Percentiles rank a stretch among this genome's conserved stretches.
Conservation (phyloP, 2,113 vertebrate genomes). For the Oreochromis spilurus region DNA sequence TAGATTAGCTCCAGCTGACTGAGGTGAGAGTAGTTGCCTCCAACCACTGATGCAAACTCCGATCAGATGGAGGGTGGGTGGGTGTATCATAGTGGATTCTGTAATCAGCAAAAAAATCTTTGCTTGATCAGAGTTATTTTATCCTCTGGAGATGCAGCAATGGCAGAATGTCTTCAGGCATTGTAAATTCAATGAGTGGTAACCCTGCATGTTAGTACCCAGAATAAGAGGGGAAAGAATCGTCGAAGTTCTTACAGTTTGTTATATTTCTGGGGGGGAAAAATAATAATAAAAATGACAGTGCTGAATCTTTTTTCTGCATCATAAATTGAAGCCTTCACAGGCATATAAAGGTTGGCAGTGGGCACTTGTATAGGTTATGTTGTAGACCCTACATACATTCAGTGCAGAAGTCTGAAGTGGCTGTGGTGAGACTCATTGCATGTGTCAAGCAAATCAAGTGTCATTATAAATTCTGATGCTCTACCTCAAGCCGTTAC, state of each 20-base stretch:
- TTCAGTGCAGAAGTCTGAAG: not conserved
- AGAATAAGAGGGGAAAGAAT: not conserved
- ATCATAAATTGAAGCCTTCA: not conserved
- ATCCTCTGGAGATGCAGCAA: not conserved
- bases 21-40: not conserved
- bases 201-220: not conserved
- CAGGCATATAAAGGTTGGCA: not conserved
- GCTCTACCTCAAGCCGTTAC: not conserved
- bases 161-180: not conserved
- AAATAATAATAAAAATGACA: not conserved
- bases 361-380: not conserved
- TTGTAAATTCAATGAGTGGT: not conserved
- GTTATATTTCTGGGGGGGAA: not conserved
- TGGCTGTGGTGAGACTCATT: not conserved
- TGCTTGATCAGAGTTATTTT: constrained; percentile 3
- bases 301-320: not conserved
- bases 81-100: not conserved
- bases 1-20: not conserved
- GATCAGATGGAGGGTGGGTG: not conserved
- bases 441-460: not conserved
- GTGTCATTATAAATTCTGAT: not conserved
- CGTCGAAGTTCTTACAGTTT: not conserved
- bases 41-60: not conserved
- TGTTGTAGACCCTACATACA: not conserved
- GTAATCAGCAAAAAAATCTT: constrained; percentile 3